phyloP scores from a whole-genome alignment of 35 echinoderm and acorn worm species.

The Hemicentrotus pulcherrimus region DNA sequence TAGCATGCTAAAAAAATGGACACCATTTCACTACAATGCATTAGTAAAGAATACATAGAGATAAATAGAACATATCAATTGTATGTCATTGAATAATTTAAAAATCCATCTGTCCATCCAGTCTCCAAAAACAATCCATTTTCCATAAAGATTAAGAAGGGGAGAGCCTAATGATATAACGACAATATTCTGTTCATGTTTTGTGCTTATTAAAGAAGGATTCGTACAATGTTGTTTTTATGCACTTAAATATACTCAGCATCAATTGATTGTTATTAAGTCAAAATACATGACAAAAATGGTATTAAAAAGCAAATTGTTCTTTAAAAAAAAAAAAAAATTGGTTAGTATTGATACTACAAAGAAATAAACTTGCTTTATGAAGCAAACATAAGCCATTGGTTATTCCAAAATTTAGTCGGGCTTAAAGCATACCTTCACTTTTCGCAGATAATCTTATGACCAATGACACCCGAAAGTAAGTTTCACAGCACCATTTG shows the following conservation, averaged over 20 bases:
- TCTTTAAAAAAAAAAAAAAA: neutral
- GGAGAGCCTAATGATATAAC: neutral
- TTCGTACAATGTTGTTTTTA: neutral
- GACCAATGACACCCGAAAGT: too few species aligned
- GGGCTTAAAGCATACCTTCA: too few species aligned
- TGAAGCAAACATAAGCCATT: too few species aligned
- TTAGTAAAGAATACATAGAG: conserved; percentile 5
- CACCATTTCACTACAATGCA: neutral
- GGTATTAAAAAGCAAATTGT: neutral
- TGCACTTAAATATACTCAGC: neutral
- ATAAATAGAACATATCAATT: neutral
- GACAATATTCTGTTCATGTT: neutral
- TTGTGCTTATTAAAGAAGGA: neutral
- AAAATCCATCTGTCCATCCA: neutral
- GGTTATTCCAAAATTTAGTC: too few species aligned
- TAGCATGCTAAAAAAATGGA: neutral
- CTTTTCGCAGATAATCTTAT: too few species aligned
- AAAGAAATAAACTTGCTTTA: too few species aligned
- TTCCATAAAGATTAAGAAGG: neutral
- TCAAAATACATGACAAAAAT: neutral
- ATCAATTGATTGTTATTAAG: neutral
- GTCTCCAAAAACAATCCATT: neutral
- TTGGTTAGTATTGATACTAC: too few species aligned
- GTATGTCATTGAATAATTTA: neutral
- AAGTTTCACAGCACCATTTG: too few species aligned